Evolutionary conservation across 1,140 invertebrate genomes (phyloP).

Genomic region (Bradysia coprophila): DNA sequence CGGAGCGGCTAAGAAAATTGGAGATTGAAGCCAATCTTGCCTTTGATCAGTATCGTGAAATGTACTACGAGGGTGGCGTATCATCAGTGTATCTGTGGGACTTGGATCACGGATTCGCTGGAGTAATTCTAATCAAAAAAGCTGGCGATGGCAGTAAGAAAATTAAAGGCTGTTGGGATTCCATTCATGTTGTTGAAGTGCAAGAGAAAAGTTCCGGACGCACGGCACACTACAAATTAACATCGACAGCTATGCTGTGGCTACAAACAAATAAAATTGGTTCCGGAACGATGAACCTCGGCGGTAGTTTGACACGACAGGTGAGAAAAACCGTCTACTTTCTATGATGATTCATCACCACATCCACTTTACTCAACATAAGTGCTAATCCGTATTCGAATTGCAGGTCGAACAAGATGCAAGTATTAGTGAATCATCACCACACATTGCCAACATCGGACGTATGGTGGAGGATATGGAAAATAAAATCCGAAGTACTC

Average conservation of each 20-base stretch:
- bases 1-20: slow-evolving; percentile 83
- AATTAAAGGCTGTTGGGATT: slow-evolving; percentile 99
- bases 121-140: slow-evolving; percentile 98
- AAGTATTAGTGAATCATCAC: slow-evolving; percentile 73
- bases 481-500: slow-evolving; percentile 94
- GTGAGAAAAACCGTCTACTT: too few species aligned
- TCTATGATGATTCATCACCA: too few species aligned
- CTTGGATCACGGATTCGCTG: slow-evolving; percentile 96
- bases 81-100: slow-evolving; percentile 99
- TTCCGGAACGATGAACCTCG: slow-evolving; percentile 96
- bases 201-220: slow-evolving; percentile 87
- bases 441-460: slow-evolving; percentile 98
- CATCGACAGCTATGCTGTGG: slow-evolving; percentile 98
- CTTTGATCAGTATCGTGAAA: slow-evolving; percentile 97
- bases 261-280: slow-evolving; percentile 92
- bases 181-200: slow-evolving; percentile 98
- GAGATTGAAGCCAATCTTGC: slow-evolving; percentile 97
- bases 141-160: slow-evolving; percentile 90
- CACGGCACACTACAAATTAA: slow-evolving; percentile 95
- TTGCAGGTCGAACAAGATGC: slow-evolving; percentile 75
- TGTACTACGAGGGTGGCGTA: slow-evolving; percentile 99
- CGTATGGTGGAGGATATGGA: slow-evolving; percentile 96
- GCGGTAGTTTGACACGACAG: slow-evolving; percentile 93
- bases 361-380: too few species aligned
- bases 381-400: not conserved